A percentile compares a stretch with the other conserved stretches of the same genome.
Evolutionary conservation across 2,888 invertebrate species (phyloP).

Genomic region (Adelognathus sp.): DNA sequence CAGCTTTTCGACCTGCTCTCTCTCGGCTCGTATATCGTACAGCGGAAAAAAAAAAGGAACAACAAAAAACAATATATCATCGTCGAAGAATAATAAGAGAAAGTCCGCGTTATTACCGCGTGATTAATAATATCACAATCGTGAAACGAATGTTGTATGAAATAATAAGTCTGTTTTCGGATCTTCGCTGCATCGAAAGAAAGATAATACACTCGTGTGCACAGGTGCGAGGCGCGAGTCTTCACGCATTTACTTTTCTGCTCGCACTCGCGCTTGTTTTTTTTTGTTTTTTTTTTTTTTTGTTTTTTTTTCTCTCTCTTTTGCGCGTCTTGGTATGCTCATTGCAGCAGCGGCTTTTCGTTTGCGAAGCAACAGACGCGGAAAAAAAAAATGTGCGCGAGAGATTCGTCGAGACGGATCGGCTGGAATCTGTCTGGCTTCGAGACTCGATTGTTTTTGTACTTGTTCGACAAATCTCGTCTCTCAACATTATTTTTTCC

Average conservation of each 20-base stretch:
- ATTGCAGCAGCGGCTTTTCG: neutral
- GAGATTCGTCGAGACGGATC: slow-evolving; percentile 15
- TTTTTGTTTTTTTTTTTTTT: neutral
- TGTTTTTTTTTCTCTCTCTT: neutral
- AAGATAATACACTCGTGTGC: slow-evolving; percentile 36
- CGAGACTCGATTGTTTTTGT: slow-evolving; percentile 3
- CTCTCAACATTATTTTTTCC: neutral
- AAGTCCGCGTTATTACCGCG: slow-evolving; percentile 8
- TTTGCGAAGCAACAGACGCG: slow-evolving; percentile 5
- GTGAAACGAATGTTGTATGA: neutral
- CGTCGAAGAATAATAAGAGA: slow-evolving; percentile 24
- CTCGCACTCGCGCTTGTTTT: neutral
- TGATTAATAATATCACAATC: neutral
- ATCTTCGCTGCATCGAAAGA: neutral
- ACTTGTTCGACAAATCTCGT: slow-evolving; percentile 17
- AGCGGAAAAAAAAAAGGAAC: neutral
- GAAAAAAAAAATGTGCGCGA: slow-evolving; percentile 21
- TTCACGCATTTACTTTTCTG: neutral
- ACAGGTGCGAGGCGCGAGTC: slow-evolving; percentile 55
- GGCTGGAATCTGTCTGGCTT: slow-evolving; percentile 15
- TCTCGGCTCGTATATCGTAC: slow-evolving; percentile 6
- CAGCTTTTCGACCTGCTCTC: slow-evolving; percentile 8
- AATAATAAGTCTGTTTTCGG: slow-evolving; percentile 25
- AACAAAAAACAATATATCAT: slow-evolving; percentile 19
- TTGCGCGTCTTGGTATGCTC: neutral